phyloP scores from a whole-genome alignment of 2,113 vertebrate species.

The Regulus satrapa region DNA sequence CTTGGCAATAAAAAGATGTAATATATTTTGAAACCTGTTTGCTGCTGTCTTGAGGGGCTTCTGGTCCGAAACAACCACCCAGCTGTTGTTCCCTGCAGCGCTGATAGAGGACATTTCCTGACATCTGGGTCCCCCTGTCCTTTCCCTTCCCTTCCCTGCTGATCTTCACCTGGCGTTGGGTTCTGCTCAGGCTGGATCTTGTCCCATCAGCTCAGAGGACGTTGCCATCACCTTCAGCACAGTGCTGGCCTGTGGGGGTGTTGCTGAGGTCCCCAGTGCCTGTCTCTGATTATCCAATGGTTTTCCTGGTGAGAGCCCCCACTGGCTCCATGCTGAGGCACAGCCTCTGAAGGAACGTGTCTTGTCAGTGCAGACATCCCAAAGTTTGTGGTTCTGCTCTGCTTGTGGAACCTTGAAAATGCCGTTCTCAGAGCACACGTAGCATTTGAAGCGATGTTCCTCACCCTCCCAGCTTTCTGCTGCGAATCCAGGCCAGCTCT shows the following conservation, averaged over 20 bases:
- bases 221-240: neutral
- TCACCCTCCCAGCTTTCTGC: neutral
- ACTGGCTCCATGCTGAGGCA: fast-evolving
- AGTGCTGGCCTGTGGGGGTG: neutral
- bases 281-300: neutral
- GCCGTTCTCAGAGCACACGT: neutral
- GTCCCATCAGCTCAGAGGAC: neutral
- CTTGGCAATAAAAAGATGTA: conserved; percentile 80
- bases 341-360: neutral
- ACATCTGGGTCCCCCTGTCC: neutral
- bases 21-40: conserved; percentile 78
- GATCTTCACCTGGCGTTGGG: neutral
- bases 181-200: neutral
- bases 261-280: neutral
- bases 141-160: neutral
- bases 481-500: neutral
- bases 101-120: neutral
- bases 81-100: neutral
- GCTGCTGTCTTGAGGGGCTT: conserved; percentile 66
- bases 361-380: neutral
- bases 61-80: neutral
- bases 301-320: neutral
- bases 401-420: neutral
- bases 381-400: neutral
- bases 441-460: neutral